Evolutionary conservation across 1,140 invertebrate species (phyloP).

Genomic region (Manduca sexta): DNA sequence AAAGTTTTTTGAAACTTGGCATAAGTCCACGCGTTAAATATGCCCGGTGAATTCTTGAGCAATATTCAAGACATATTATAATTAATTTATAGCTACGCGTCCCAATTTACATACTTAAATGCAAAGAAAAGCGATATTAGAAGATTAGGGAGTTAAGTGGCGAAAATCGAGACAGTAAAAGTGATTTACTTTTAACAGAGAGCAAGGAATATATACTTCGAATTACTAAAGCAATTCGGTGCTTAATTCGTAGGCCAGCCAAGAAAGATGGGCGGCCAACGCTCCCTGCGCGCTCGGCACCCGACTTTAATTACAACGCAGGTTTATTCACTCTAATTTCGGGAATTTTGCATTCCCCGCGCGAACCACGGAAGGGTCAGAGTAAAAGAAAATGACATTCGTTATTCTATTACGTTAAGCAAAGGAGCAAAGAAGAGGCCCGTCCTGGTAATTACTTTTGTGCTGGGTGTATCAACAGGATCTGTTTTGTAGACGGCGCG

Average conservation of each 20-base stretch:
- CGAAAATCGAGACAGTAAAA: slow-evolving; percentile 59
- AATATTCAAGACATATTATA: too few species aligned
- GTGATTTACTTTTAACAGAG: slow-evolving; percentile 68
- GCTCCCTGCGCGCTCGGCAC: slow-evolving; percentile 34
- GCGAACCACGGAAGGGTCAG: slow-evolving; percentile 68
- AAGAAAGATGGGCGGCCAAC: slow-evolving; percentile 65
- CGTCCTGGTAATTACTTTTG: slow-evolving; percentile 57
- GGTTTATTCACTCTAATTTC: slow-evolving; percentile 71
- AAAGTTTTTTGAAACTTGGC: too few species aligned
- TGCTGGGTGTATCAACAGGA: slow-evolving; percentile 17
- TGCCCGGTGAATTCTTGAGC: too few species aligned
- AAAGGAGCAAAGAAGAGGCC: slow-evolving; percentile 53
- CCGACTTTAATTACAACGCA: slow-evolving; percentile 70
- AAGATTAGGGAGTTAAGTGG: slow-evolving; percentile 37
- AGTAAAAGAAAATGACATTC: slow-evolving; percentile 70
- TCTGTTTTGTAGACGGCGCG: slow-evolving; percentile 11
- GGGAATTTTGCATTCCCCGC: slow-evolving; percentile 68
- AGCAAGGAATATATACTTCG: slow-evolving; percentile 68
- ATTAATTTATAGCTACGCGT: too few species aligned
- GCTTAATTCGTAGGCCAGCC: slow-evolving; percentile 69
- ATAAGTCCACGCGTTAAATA: too few species aligned
- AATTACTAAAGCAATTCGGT: slow-evolving; percentile 70
- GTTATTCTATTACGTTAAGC: slow-evolving; percentile 67
- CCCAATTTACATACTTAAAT: slow-evolving; percentile 25
- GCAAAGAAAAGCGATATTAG: slow-evolving; percentile 26